Evolutionary conservation across 1,140 invertebrate genomes (phyloP), one percentile per base, ranked within the genome.

Genomic region (Leguminivora glycinivorella): DNA sequence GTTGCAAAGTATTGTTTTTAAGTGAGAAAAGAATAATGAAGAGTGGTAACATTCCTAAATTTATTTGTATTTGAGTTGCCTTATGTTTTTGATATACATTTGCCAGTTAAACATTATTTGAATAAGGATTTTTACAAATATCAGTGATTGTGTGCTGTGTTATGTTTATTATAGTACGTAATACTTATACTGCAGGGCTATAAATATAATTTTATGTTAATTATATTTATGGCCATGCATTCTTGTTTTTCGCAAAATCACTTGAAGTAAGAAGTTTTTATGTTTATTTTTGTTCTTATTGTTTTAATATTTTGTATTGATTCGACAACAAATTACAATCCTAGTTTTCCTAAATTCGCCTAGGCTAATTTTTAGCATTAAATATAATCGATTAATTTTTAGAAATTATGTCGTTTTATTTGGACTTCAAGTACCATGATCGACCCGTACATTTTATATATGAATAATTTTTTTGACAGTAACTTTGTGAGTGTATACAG

Each of bases 111-210:
- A 74, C 68, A 70, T 38, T 71, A 68, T 70, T 71, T 75, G 69
- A 68, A 68, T 70, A 67, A 71, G 70, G 24, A 67, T 67, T 75
- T 75, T 71, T 69, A 70, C 72, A 74, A 72, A 38, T 63, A 67
- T 74, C 70, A 76, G 76, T 78, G 78, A 80, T 80, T 74, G 73
- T 72, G 72, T 80, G 75, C 76, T 80, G 78, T 77, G 74, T 80
- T 80, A 80, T 73, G 66, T 72, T 79, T 75, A 66, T 58, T 66
- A 29, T 74, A 77, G 69, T 73, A 68, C 72, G 71, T 75, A 67
- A 71, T 67, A 12, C 31, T 47, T 71, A 40, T 63, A 60, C 7
- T 72, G 43, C 31, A 25, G 29, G 52, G 14, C 31, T 38, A 69
- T 31, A 56, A 67, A 66, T 69, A 63, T 67, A 56, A 29, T 68